Base-by-base conservation (phyloP, 2,113 vertebrate species). In the Seriola quinqueradiata region DNA sequence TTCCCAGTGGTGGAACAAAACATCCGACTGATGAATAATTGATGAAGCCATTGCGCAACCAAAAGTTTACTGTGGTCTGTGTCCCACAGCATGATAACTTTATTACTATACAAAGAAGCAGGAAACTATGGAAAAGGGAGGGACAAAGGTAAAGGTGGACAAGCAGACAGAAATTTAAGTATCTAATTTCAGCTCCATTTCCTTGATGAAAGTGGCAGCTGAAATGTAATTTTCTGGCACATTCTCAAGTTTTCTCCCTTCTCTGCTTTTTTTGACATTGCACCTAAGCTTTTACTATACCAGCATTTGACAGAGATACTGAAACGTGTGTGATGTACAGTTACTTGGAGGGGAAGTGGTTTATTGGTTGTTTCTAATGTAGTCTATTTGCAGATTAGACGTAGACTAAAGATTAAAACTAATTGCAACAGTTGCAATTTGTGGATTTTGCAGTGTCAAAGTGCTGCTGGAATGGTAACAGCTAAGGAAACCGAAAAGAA, bases 11-110 rank as follows among this genome's bases (percentile, higher is more conserved):
- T 54, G 38, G 8, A 84, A 70, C 12, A 85, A 83, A 83, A 66
- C 57, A 55, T 66, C 77, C n/a, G 9, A 17, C 50, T 73, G 44
- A 76, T 85, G 68, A 88, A 86, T 89, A 54, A 82, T 70, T 87
- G 55, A 84, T 85, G 67, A 86, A 74, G 4, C 16, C 42, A 28
- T 74, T 71, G 46, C 63, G 70, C 55, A 79, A 63, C 74, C 4
- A 77, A 10, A 42, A 25, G 59, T 75, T 77, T 42, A n/a, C 59
- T 61, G 42, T 25, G 28, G 16, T 36, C 34, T 77, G 59, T 73
- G 54, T 16, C 36, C 54, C 48, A 55, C 55, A 50, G 14, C 19
- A 57, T 46, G 40, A 54, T 1, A 2, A 59, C 55, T 68, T 23
- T 58, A 36, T 54, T 40, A 2, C 42, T 70, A 8, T 65, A 54